Conservation (phyloP, 1,140 invertebrate genomes). For the Psilanteris sp. region DNA sequence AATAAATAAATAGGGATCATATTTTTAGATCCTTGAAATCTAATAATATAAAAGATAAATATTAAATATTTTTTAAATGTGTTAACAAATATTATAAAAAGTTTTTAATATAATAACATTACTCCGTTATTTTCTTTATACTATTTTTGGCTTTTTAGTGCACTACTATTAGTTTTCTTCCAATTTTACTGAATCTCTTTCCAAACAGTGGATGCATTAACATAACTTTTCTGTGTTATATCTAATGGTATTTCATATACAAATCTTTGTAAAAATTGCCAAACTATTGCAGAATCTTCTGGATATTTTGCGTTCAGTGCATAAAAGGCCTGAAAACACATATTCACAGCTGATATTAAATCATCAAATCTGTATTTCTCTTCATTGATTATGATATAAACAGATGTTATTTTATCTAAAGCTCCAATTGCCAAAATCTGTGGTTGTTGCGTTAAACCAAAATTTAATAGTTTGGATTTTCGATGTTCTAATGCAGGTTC, state of each 20-base stretch:
- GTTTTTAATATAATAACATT: too few species aligned
- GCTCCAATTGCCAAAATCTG: constrained; percentile 12
- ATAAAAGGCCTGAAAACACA: constrained; percentile 14
- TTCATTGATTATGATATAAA: constrained; percentile 10
- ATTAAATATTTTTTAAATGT: too few species aligned
- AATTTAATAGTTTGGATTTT: background rate
- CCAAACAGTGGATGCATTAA: constrained; percentile 16
- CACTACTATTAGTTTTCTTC: background rate
- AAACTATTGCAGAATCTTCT: constrained; percentile 1
- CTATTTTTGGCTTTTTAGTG: too few species aligned
- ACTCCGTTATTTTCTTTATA: too few species aligned
- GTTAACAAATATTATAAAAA: too few species aligned
- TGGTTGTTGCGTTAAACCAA: constrained; percentile 15
- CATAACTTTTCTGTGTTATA: background rate
- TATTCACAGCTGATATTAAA: constrained; percentile 1
- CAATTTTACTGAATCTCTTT: constrained; percentile 9
- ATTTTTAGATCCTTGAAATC: too few species aligned
- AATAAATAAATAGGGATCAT: too few species aligned
- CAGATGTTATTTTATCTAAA: constrained; percentile 4
- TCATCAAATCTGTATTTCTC: constrained; percentile 3
- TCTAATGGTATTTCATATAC: constrained; percentile 11
- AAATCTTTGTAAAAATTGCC: constrained; percentile 22
- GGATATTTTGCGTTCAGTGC: constrained; percentile 11
- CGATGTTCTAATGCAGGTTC: constrained; percentile 2
- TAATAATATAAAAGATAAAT: too few species aligned